Base-by-base conservation (phyloP, 2,888 invertebrate genomes). In the Exocentrus adspersus region DNA sequence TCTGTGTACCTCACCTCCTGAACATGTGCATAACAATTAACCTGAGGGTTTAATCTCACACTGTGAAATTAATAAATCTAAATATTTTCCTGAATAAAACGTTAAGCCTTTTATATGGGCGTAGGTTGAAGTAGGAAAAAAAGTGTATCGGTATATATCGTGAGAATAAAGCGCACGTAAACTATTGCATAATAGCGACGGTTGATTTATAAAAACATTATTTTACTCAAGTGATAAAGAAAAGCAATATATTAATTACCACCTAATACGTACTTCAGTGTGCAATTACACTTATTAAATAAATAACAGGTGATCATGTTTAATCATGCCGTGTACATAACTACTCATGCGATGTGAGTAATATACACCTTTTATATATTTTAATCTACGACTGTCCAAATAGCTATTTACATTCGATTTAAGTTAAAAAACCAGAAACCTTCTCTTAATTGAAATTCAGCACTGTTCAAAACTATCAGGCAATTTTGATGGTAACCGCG, bases 31-130 rank as follows among this genome's bases (percentile, higher is more conserved):
- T 51, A 50, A 12, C 50, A 50, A 37, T 48, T 37, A 21, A 48
- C 62, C 57, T 20, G 30, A 61, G 58, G 70, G 63, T 63, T 65
- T 67, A 71, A 75, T 71, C 72, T 71, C 75, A 66, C 67, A 73
- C 71, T 75, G 77, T 77, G 77, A 77, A 77, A 77, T 77, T 77
- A 77, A 74, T 74, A 77, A 77, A 75, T 77, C 75, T 75, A 77
- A 77, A 77, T 77, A 77, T 77, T 77, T 75, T 68, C 65, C 48
- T 62, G 68, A 53, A 65, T 67, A 64, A 59, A 64, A 67, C 62
- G 64, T 62, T 48, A 61, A 63, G 53, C 64, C 61, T 50, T 67
- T 61, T 61, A 68, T 42, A 30, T 42, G 28, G 54, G 50, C 58
- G 30, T 56, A 62, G 62, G 64, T 64, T 67, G 48, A 43, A 50